Evolutionary conservation across 2,113 vertebrate genomes (phyloP).

Genomic region (Malaclemys terrapin): DNA sequence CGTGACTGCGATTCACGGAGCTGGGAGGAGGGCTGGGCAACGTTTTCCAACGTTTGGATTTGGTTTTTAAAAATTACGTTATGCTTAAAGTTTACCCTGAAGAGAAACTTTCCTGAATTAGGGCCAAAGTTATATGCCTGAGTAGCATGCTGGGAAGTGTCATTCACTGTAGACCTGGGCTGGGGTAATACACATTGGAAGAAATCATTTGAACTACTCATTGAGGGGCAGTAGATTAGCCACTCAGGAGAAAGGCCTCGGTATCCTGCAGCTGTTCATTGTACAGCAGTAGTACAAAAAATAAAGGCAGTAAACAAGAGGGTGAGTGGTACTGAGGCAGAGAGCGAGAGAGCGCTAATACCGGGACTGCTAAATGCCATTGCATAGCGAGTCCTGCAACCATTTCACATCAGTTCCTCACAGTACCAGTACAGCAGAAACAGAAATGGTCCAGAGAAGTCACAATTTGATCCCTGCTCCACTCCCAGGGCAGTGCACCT

Average conservation of each 20-base stretch:
- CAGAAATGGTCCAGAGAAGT: neutral
- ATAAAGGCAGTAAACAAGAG: neutral
- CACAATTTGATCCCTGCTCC: neutral
- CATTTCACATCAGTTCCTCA: accelerated
- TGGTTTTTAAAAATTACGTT: neutral
- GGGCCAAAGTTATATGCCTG: neutral
- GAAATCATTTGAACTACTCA: neutral
- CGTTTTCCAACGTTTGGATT: accelerated
- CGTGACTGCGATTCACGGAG: neutral
- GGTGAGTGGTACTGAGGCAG: neutral
- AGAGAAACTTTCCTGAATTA: neutral
- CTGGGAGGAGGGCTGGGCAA: neutral
- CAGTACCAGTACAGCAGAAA: neutral
- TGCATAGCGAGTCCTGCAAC: neutral
- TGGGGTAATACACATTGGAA: neutral
- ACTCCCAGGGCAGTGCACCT: neutral
- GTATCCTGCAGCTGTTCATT: constrained; percentile 7
- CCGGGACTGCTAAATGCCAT: neutral
- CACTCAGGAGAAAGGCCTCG: neutral
- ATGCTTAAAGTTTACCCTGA: neutral
- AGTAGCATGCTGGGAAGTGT: neutral
- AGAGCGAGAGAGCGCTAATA: neutral
- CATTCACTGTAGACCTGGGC: neutral
- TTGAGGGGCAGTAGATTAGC: neutral
- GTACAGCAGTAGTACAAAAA: neutral